Conservation (phyloP, 2,113 vertebrate species). For the Rhagologus leucostigma region DNA sequence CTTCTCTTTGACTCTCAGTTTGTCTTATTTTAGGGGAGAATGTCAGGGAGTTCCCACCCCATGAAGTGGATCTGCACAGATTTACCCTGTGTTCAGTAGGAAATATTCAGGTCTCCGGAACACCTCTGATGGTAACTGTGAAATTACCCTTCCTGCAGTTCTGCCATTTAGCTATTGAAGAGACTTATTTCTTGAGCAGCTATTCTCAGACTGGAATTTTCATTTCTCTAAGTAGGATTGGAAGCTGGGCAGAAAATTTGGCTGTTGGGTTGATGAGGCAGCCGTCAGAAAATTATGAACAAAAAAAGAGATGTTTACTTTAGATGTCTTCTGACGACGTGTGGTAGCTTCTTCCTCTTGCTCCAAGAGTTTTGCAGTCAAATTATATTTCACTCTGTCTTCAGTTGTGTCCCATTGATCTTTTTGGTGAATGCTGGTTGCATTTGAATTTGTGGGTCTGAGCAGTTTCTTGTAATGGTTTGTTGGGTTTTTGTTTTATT, state of each 20-base stretch:
- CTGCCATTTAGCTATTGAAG: neutral
- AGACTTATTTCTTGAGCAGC: neutral
- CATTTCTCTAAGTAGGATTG: neutral
- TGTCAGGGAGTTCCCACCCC: neutral
- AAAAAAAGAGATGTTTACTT: neutral
- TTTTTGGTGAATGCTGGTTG: neutral
- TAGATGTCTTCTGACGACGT: neutral
- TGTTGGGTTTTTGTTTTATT: neutral
- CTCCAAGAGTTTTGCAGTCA: neutral
- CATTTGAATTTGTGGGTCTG: neutral
- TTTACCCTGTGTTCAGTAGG: neutral
- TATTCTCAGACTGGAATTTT: neutral
- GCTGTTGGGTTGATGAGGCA: neutral
- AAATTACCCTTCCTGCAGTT: neutral
- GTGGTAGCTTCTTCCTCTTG: neutral
- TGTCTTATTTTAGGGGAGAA: neutral
- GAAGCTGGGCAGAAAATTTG: neutral
- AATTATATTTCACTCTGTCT: neutral
- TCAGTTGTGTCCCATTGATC: neutral
- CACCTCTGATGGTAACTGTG: neutral
- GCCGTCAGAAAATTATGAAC: neutral
- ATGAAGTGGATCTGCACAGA: neutral
- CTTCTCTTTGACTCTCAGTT: neutral
- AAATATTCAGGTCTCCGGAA: neutral
- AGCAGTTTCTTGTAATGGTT: neutral